Evolutionary conservation across 2,888 invertebrate species (phyloP), one percentile per base, ranked within the genome.

Genomic region (Sphaerophoria rueppellii): DNA sequence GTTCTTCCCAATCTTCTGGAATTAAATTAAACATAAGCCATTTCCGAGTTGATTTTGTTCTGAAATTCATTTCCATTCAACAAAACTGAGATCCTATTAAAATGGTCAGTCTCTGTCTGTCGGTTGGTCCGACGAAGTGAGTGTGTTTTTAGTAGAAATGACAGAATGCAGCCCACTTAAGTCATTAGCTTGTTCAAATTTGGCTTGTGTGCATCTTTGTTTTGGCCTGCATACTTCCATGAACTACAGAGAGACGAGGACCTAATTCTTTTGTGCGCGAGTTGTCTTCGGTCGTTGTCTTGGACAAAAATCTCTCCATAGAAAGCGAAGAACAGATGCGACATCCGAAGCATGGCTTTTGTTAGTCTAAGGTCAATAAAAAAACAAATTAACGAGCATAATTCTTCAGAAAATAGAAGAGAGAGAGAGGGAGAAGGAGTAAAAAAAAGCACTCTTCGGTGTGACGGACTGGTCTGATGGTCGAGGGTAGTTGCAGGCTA

Each of bases 351-450:
- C 67, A 24, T 75, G 9, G 46, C 80, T 80, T 85, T 76, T 80
- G 81, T 85, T 75, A 71, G 72, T 70, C 76, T 81, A 75, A 57
- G 83, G 80, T 81, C 85, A 85, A 85, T 85, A 85, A 69, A 80
- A 85, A 85, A 85, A 85, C 81, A 85, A 85, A 85, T 81, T 85
- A 85, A 81, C 85, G 85, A 73, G 70, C 83, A 85, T 85, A 80
- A 85, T 80, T 72, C 72, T 46, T 52, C 43, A 40, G 65, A 57
- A 67, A 54, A 67, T 67, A 11, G 57, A 46, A 57, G 24, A 46
- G 14, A 32, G 52, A n/a, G 24, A 65, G 46, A 63, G 32, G 12
- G 14, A 35, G 37, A 12, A 32, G 48, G 54, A 60, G 60, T 58
- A 52, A 40, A 67, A 40, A 67, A 52, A 54, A 63, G 48, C 55